Conservation (phyloP, 2,113 vertebrate species). For the Crocuta crocuta region DNA sequence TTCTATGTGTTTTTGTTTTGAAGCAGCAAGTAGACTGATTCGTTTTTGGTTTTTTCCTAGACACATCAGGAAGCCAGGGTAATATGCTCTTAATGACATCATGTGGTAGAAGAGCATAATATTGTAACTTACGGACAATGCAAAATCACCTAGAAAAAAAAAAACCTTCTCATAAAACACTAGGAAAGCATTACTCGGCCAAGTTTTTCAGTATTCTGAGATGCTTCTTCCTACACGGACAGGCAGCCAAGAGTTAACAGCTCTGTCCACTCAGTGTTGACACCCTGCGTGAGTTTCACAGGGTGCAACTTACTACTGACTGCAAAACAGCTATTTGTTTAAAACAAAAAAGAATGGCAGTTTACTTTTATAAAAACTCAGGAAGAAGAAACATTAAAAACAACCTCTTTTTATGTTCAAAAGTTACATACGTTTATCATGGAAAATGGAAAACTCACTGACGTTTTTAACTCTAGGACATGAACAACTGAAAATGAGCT, state of each 20-base stretch:
- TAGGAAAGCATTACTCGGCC: not conserved
- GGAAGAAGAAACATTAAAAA: slow-evolving; percentile 45
- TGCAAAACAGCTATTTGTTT: not conserved
- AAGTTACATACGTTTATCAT: not conserved
- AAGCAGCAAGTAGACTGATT: not conserved
- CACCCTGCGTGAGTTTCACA: not conserved
- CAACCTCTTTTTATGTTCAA: not conserved
- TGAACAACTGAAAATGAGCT: slow-evolving; percentile 32
- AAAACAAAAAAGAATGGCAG: not conserved
- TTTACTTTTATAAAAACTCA: slow-evolving; percentile 37
- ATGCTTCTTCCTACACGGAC: not conserved
- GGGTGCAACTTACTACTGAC: not conserved
- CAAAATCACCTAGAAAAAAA: not conserved
- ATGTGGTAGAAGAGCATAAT: not conserved
- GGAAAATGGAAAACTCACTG: slow-evolving; percentile 12
- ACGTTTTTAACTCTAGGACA: slow-evolving; percentile 25
- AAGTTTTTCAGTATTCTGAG: not conserved
- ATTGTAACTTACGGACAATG: not conserved
- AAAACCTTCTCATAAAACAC: not conserved
- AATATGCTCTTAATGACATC: not conserved
- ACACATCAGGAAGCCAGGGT: not conserved
- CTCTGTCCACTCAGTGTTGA: not conserved
- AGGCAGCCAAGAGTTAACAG: not conserved
- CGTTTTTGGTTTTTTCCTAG: not conserved
- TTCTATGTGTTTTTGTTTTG: not conserved